These are phyloP conservation scores for Micromys minutus DNA, from an alignment of 2,113 vertebrate genomes.

Conservation along the genomic window DNA sequence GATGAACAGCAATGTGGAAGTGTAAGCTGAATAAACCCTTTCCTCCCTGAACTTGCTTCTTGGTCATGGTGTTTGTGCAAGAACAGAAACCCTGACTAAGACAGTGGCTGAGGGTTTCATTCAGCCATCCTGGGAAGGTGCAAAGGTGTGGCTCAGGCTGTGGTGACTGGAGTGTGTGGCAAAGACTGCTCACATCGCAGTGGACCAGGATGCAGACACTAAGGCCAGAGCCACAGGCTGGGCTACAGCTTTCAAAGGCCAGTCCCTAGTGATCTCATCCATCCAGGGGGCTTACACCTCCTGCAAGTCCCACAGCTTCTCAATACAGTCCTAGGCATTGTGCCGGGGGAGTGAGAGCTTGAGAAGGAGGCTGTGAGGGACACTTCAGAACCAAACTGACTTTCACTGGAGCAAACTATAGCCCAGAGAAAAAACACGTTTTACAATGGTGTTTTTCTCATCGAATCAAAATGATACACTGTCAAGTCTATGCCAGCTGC, in stretches of 20 bases:
- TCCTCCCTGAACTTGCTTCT: too few relatives aligned
- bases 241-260: background rate
- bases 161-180: background rate
- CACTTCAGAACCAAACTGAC: background rate
- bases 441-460: background rate
- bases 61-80: too few relatives aligned
- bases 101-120: background rate
- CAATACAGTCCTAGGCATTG: background rate
- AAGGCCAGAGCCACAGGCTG: background rate
- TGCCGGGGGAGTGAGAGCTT: background rate
- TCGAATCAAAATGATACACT: background rate
- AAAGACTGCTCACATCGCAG: background rate
- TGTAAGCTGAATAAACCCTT: too few relatives aligned
- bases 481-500: background rate
- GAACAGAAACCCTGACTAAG: too few relatives aligned
- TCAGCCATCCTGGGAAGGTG: background rate
- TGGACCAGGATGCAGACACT: background rate
- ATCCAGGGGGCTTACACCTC: background rate
- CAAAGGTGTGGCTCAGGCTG: background rate
- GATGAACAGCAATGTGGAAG: too few relatives aligned
- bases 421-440: background rate
- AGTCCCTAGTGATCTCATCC: too few relatives aligned
- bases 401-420: background rate
- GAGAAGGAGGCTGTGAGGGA: background rate
- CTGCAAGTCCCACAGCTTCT: background rate